Percentiles rank a stretch among this genome's conserved stretches.
Evolutionary conservation across 2,797 vertebrate species (phyloP).

Genomic region (Leptoclinus maculatus): DNA sequence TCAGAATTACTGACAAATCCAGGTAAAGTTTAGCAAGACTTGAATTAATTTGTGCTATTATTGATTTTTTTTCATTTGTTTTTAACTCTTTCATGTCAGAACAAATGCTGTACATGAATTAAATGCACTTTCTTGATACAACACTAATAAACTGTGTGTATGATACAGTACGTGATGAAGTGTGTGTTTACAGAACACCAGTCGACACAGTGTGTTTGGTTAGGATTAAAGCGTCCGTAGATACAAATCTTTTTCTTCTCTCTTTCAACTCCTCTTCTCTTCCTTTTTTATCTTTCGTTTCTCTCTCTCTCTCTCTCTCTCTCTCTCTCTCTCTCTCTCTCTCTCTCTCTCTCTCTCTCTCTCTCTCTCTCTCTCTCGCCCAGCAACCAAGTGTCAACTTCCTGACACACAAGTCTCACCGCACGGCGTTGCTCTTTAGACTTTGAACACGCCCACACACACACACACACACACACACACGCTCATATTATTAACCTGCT

Average conservation of each 20-base stretch:
- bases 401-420: constrained; percentile 37
- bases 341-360: constrained; percentile 1
- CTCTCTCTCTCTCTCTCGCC: not conserved
- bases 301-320: constrained; percentile 13
- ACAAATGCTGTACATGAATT: not conserved
- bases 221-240: too few species aligned
- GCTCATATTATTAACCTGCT: not conserved
- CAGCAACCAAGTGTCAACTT: constrained; percentile 20
- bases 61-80: not conserved
- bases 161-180: too few species aligned
- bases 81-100: not conserved
- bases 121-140: not conserved
- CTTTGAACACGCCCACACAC: constrained; percentile 51
- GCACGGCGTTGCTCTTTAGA: not conserved
- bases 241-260: too few species aligned
- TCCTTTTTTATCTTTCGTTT: constrained; percentile 26
- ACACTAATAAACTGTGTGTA: not conserved
- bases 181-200: not conserved
- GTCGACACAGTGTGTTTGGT: not conserved
- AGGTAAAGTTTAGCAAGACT: not conserved
- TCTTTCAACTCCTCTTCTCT: not conserved
- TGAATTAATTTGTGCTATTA: not conserved
- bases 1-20: not conserved
- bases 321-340: not conserved
- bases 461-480: not conserved